Conservation (phyloP, 1,140 invertebrate species). For the Nomia melanderi region DNA sequence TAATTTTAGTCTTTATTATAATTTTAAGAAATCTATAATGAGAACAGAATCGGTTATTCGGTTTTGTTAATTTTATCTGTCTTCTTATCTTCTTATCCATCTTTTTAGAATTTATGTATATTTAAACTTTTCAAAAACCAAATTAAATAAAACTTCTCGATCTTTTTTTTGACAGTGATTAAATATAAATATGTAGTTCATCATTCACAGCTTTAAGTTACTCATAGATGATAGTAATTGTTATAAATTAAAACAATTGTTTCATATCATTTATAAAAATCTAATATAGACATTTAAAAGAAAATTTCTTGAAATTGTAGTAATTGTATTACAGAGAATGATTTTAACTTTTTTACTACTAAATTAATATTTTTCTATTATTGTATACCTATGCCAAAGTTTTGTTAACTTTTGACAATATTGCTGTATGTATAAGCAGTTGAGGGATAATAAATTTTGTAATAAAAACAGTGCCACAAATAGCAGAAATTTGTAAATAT, state of each 20-base stretch:
- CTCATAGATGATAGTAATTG: background rate
- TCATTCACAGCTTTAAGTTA: conserved; percentile 12
- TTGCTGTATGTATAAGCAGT: background rate
- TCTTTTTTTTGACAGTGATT: background rate
- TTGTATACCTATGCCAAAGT: background rate
- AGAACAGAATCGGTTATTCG: conserved; percentile 64
- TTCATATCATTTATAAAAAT: background rate
- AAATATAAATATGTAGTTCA: conserved; percentile 19
- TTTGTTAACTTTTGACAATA: background rate
- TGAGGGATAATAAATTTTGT: background rate
- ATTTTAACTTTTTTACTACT: background rate
- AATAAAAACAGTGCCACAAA: background rate
- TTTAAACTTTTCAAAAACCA: conserved; percentile 1
- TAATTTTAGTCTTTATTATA: conserved; percentile 60
- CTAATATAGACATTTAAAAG: no score
- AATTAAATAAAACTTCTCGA: background rate
- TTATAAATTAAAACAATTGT: background rate
- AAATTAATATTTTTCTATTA: conserved; percentile 3
- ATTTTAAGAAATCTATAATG: conserved; percentile 52
- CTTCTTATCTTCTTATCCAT: background rate
- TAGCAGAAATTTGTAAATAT: background rate
- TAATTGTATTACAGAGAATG: background rate
- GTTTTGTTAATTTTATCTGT: conserved; percentile 12
- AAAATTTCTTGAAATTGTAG: background rate
- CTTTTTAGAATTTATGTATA: background rate